Evolutionary conservation across 2,888 invertebrate species (phyloP).

Genomic region (Bruchidius siliquastri): DNA sequence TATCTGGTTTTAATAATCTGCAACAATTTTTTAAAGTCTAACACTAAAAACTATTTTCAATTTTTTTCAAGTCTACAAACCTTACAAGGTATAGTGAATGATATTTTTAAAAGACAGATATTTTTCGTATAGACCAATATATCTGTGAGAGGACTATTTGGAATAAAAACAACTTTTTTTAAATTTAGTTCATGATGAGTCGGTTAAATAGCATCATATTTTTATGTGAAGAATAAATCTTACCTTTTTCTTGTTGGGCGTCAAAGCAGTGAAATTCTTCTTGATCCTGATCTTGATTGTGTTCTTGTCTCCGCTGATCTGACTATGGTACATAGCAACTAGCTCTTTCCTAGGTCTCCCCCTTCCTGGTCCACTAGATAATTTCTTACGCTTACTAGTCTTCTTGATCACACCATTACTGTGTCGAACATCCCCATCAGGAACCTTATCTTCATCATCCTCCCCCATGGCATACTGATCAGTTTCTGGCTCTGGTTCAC

Average conservation of each 20-base stretch:
- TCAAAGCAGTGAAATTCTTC: conserved; percentile 48
- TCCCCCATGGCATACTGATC: conserved; percentile 21
- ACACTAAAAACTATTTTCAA: too few species aligned
- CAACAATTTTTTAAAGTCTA: too few species aligned
- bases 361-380: conserved; percentile 36
- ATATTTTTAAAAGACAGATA: too few species aligned
- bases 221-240: too few species aligned
- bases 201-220: too few species aligned
- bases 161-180: too few species aligned
- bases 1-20: too few species aligned
- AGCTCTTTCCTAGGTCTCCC: conserved; percentile 49
- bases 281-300: conserved; percentile 67
- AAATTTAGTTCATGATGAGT: too few species aligned
- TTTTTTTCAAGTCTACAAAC: too few species aligned
- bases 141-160: too few species aligned
- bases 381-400: conserved; percentile 30
- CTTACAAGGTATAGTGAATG: too few species aligned
- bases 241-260: conserved; percentile 43
- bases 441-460: conserved; percentile 17
- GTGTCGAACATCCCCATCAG: conserved; percentile 20
- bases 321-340: conserved; percentile 56
- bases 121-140: too few species aligned
- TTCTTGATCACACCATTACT: conserved; percentile 37
- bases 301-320: conserved; percentile 61
- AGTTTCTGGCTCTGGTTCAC: conserved; percentile 10